Conservation (phyloP, 2,797 vertebrate genomes). For the Phaenicophaeus curvirostris region DNA sequence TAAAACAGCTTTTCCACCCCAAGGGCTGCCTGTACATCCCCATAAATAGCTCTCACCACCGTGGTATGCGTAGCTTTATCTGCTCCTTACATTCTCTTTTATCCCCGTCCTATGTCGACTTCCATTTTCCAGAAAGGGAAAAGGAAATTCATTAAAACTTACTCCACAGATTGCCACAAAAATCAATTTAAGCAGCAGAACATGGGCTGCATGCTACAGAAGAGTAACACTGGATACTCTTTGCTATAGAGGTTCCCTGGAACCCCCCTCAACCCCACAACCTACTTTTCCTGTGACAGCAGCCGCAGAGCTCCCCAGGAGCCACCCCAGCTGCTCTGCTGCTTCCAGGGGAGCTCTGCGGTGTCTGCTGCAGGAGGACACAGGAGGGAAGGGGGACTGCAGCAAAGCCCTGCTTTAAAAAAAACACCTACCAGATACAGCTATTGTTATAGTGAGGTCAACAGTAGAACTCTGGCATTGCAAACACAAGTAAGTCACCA, state of each 20-base stretch:
- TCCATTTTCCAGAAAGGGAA: background rate
- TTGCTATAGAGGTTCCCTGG: background rate
- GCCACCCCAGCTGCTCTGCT: background rate
- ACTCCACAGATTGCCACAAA: background rate
- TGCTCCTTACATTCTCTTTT: background rate
- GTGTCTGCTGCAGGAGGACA: no score
- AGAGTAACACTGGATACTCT: background rate
- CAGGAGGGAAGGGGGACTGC: background rate
- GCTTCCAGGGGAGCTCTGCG: background rate
- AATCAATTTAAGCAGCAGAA: background rate
- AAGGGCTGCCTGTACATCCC: background rate
- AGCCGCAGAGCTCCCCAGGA: background rate
- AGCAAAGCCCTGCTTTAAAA: background rate
- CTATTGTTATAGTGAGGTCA: background rate
- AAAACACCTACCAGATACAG: background rate
- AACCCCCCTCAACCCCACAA: background rate
- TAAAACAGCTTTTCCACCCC: background rate
- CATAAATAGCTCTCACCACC: background rate
- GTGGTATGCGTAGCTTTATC: background rate
- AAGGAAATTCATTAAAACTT: background rate
- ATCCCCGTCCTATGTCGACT: background rate
- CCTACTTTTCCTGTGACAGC: background rate
- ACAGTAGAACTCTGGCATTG: background rate
- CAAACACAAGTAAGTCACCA: background rate
- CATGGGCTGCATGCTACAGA: background rate